Percentiles rank a stretch among this genome's conserved stretches.
Conservation (phyloP, 2,888 invertebrate genomes). For the Dynastes grantii region DNA sequence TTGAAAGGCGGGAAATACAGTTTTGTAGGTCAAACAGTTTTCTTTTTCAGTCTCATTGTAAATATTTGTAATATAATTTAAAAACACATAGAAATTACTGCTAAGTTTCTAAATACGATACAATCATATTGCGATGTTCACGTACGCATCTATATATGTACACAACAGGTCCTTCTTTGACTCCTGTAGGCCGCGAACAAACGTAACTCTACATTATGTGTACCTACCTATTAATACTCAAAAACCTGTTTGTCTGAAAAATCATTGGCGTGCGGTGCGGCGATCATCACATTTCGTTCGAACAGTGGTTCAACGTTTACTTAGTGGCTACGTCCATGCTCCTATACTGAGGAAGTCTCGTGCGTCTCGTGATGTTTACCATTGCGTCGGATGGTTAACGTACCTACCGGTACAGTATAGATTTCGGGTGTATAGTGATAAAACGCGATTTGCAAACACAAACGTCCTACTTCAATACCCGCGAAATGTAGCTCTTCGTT, state of each 20-base stretch:
- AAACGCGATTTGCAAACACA: conserved; percentile 40
- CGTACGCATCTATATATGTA: not conserved
- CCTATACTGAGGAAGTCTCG: conserved; percentile 53
- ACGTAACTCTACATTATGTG: conserved; percentile 37
- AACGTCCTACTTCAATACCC: conserved; percentile 2
- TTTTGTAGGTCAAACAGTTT: conserved; percentile 22
- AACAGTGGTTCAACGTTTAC: conserved; percentile 15
- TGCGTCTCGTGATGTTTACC: conserved; percentile 55
- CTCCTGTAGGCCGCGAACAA: conserved; percentile 4
- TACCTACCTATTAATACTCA: conserved; percentile 52
- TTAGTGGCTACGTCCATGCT: not conserved
- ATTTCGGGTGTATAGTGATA: conserved; percentile 37
- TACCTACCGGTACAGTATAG: conserved; percentile 10
- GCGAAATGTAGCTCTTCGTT: conserved; percentile 22
- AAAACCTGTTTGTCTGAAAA: conserved; percentile 60
- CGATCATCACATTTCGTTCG: conserved; percentile 30
- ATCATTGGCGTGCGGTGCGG: conserved; percentile 54
- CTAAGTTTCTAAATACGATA: conserved; percentile 2
- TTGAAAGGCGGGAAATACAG: conserved; percentile 14
- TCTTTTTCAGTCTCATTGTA: not conserved
- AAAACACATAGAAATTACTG: not conserved
- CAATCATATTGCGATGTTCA: not conserved
- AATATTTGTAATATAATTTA: not conserved
- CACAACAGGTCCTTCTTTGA: conserved; percentile 32
- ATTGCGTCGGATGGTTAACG: conserved; percentile 47